Percentiles rank a stretch among this genome's conserved stretches.
Conservation (phyloP, 2,888 invertebrate species). For the Morpho helenor region DNA sequence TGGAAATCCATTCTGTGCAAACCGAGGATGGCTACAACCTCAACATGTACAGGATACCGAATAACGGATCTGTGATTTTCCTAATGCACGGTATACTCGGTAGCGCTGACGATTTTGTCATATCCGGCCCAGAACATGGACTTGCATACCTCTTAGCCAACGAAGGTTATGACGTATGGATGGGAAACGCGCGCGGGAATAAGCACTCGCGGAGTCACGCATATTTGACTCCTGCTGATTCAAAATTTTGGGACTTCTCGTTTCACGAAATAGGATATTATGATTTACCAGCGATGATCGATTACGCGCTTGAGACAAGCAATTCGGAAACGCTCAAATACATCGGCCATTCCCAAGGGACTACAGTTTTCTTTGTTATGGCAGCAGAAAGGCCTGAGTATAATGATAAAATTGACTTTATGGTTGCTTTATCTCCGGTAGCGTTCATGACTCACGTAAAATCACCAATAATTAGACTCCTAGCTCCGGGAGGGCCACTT, state of each 20-base stretch:
- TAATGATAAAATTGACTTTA: constrained; percentile 73
- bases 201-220: constrained; percentile 80
- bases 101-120: constrained; percentile 54
- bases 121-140: constrained; percentile 47
- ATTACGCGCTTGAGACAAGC: constrained; percentile 80
- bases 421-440: constrained; percentile 80
- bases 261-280: constrained; percentile 89
- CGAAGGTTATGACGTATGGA: constrained; percentile 86
- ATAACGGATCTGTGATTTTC: constrained; percentile 46
- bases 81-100: constrained; percentile 59
- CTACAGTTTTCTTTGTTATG: constrained; percentile 80
- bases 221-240: constrained; percentile 47
- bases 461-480: constrained; percentile 49
- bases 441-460: constrained; percentile 66
- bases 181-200: constrained; percentile 88
- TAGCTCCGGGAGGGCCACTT: constrained; percentile 42
- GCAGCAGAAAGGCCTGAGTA: constrained; percentile 73
- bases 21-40: constrained; percentile 55
- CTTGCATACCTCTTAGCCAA: constrained; percentile 74
- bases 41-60: constrained; percentile 47
- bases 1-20: constrained; percentile 42
- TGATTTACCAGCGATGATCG: constrained; percentile 90
- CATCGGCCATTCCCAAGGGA: constrained; percentile 86
- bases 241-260: constrained; percentile 83
- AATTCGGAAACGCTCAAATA: constrained; percentile 78